phyloP scores from a whole-genome alignment of 2,113 vertebrate genomes.

The Capreolus pygargus region DNA sequence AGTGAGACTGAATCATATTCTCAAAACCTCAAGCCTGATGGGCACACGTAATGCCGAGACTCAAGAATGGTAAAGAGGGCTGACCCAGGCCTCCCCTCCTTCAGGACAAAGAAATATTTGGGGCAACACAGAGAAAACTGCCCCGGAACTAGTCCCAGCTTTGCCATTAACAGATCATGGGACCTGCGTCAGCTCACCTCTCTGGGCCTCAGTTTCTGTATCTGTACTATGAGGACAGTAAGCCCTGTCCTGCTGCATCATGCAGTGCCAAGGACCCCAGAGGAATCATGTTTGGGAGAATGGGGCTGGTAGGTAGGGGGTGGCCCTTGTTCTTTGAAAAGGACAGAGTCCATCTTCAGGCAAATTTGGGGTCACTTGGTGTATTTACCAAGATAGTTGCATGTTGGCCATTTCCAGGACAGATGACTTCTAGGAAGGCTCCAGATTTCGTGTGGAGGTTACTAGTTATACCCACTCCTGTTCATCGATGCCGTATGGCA shows the following conservation, averaged over 20 bases:
- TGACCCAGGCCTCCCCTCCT: not conserved
- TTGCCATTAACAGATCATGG: not conserved
- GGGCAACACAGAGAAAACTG: not conserved
- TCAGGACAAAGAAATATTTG: not conserved
- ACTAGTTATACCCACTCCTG: not conserved
- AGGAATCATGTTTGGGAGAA: not conserved
- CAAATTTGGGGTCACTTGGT: not conserved
- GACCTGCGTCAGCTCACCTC: not conserved
- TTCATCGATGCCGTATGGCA: not conserved
- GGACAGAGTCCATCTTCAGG: not conserved
- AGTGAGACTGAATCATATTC: slow-evolving; percentile 50
- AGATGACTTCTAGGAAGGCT: not conserved
- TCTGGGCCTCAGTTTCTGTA: not conserved
- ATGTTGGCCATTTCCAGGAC: not conserved
- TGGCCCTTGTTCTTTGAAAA: not conserved
- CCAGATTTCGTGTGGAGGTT: not conserved
- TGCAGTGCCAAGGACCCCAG: not conserved
- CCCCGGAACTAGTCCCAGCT: not conserved
- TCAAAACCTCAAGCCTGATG: slow-evolving; percentile 53
- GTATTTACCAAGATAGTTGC: not conserved
- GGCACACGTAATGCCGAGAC: not conserved
- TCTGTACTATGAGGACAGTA: not conserved
- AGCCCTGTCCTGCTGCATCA: not conserved
- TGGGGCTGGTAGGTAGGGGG: not conserved
- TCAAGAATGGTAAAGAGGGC: not conserved